Evolutionary conservation across 1,140 invertebrate genomes (phyloP).

Genomic region (Elysia chlorotica): DNA sequence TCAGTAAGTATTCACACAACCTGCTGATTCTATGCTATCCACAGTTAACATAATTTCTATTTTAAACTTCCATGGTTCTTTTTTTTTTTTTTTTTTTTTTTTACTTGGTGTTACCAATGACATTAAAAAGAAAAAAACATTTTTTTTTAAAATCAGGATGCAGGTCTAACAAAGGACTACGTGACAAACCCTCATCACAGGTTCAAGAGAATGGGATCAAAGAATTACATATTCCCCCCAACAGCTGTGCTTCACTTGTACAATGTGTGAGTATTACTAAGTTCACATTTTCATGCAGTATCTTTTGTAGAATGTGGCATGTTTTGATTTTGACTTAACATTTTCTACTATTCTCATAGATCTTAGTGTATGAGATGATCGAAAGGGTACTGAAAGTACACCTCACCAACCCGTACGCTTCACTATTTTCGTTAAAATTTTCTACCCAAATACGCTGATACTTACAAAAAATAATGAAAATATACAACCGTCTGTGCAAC

Average conservation of each 20-base stretch:
- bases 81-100: constrained; percentile 5
- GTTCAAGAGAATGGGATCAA: constrained; percentile 99
- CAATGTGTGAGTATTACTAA: constrained; percentile 70
- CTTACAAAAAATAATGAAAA: too few relatives aligned
- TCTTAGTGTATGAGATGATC: too few relatives aligned
- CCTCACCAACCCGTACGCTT: too few relatives aligned
- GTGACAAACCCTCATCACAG: constrained; percentile 94
- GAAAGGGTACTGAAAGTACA: too few relatives aligned
- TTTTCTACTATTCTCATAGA: too few relatives aligned
- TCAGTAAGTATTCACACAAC: constrained; percentile 63
- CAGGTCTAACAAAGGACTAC: constrained; percentile 97
- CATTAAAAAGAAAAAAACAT: neutral
- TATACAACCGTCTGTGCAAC: too few relatives aligned
- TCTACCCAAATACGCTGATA: too few relatives aligned
- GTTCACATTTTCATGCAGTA: too few relatives aligned
- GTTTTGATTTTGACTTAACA: too few relatives aligned
- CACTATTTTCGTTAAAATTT: too few relatives aligned
- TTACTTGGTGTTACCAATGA: neutral
- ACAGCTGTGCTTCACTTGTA: constrained; percentile 97
- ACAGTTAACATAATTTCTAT: neutral
- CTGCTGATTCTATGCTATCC: neutral
- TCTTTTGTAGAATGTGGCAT: too few relatives aligned
- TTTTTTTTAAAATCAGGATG: constrained; percentile 69
- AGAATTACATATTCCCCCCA: constrained; percentile 99
- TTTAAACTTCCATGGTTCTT: neutral